Base-by-base conservation (phyloP, 2,888 invertebrate genomes). In the Noctua janthe region DNA sequence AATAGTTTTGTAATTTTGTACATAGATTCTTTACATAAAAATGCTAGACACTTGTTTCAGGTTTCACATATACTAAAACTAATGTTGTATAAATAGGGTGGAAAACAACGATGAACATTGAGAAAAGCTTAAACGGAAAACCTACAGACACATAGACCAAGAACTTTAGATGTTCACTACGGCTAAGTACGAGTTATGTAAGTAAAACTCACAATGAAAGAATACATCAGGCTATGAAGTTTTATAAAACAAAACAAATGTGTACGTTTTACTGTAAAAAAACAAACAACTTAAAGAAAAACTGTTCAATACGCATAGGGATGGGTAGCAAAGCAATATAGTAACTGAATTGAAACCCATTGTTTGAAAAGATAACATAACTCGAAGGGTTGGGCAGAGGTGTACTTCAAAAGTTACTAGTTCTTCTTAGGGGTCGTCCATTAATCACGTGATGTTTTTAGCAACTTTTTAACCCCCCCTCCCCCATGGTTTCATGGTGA, bases 261-360 rank as follows among this genome's bases (percentile, higher is more conserved):
- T 2, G 62, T 29, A 35, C 7, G 17, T 35, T 64, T 64, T 64
- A 29, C 29, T 62, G 29, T 29, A 29, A 62, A 6, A 29, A 62
- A 29, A 62, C 29, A 62, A 62, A 59, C 11, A n/a, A n/a, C 11
- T 59, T 1, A 56, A n/a, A 56, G n/a, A 56, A 59, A 59, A 56
- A 10, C 10, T 59, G 6, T 59, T 13, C 29, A 62, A 43, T 23
- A 43, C 47, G n/a, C 23, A 10, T 23, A 7, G 6, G 7, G 13
- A 74, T 39, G 64, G 54, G 51, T 49, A 80, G 56, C 51, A 39
- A 39, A 80, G 56, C 47, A 71, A 67, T 51, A 15, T 29, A 29
- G 29, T 7, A 29, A 62, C 7, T 74, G 71, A 71, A 67, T 71
- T 49, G 23, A 1, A 59, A 20, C 56, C 43, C 23, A 74, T 71